These are phyloP conservation scores for Acipenser oxyrinchus DNA, from an alignment of 2,797 vertebrate genomes.

Conservation along the genomic window DNA sequence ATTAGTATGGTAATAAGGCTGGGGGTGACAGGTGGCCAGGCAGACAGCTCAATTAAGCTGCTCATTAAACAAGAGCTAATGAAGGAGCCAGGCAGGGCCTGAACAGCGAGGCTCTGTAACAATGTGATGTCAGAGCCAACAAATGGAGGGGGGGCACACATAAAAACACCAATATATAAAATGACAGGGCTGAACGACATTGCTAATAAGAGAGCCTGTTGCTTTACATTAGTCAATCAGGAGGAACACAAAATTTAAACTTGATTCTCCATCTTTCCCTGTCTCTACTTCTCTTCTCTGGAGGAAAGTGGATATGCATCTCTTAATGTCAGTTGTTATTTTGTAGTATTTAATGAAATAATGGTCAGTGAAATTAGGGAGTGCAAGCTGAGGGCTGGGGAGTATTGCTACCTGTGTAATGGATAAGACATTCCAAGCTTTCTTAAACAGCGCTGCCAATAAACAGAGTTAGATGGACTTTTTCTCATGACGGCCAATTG, in stretches of 20 bases:
- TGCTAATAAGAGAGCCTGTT: conserved; percentile 48
- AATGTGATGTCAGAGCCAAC: conserved; percentile 95
- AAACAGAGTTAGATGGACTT: no score
- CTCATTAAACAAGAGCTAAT: conserved; percentile 99
- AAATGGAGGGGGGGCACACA: conserved; percentile 57
- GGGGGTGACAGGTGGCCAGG: conserved; percentile 97
- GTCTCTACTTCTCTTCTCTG: conserved; percentile 29
- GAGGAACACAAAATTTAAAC: conserved; percentile 20
- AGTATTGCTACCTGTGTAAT: no score
- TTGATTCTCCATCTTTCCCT: conserved; percentile 44
- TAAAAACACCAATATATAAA: conserved; percentile 40
- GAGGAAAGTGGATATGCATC: not conserved
- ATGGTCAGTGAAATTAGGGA: no score
- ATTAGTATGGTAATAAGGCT: conserved; percentile 99
- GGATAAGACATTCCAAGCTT: not conserved
- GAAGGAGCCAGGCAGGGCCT: conserved; percentile 84
- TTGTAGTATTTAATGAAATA: no score
- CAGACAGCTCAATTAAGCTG: conserved; percentile 99
- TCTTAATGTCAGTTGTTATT: not conserved
- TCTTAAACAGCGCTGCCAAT: no score
- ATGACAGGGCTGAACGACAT: conserved; percentile 49
- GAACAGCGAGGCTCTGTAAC: conserved; percentile 88
- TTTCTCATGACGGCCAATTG: no score
- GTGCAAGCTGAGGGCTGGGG: no score
- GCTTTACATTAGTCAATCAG: conserved; percentile 30